These are phyloP conservation scores for Aleiodes testaceus DNA, from an alignment of 2,888 invertebrate species.

Conservation along the genomic window DNA sequence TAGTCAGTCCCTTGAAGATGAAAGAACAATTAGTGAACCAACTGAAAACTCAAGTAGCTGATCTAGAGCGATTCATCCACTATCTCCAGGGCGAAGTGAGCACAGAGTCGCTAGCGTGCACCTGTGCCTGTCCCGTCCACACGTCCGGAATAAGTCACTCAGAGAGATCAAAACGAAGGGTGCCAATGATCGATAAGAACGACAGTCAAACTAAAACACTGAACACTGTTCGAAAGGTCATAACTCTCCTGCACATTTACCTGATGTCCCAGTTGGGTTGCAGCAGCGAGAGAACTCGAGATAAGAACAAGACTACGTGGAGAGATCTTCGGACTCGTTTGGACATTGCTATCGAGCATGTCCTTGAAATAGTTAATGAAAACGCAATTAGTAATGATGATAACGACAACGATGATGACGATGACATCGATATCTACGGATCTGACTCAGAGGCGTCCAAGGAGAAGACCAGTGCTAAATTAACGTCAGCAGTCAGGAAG, in stretches of 20 bases:
- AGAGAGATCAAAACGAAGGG: constrained; percentile 58
- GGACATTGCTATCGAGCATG: constrained; percentile 89
- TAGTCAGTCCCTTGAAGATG: constrained; percentile 94
- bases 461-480: constrained; percentile 80
- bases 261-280: constrained; percentile 95
- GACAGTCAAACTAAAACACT: constrained; percentile 75
- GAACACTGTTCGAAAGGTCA: constrained; percentile 89
- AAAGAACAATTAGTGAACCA: constrained; percentile 97
- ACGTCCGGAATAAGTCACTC: constrained; percentile 25
- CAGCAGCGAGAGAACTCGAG: constrained; percentile 82
- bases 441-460: constrained; percentile 75
- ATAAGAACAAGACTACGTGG: constrained; percentile 95
- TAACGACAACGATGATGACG: constrained; percentile 52
- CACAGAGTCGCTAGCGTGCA: constrained; percentile 74
- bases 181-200: constrained; percentile 7
- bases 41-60: constrained; percentile 96
- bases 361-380: constrained; percentile 72
- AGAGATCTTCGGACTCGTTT: constrained; percentile 94
- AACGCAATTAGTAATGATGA: constrained; percentile 41
- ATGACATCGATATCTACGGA: constrained; percentile 73
- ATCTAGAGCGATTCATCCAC: constrained; percentile 96
- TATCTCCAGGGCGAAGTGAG: constrained; percentile 88
- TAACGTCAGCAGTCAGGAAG: constrained; percentile 92
- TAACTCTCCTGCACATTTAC: constrained; percentile 93
- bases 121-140: constrained; percentile 73